phyloP scores from a whole-genome alignment of 2,113 vertebrate genomes.

The Paracanthobrama guichenoti region DNA sequence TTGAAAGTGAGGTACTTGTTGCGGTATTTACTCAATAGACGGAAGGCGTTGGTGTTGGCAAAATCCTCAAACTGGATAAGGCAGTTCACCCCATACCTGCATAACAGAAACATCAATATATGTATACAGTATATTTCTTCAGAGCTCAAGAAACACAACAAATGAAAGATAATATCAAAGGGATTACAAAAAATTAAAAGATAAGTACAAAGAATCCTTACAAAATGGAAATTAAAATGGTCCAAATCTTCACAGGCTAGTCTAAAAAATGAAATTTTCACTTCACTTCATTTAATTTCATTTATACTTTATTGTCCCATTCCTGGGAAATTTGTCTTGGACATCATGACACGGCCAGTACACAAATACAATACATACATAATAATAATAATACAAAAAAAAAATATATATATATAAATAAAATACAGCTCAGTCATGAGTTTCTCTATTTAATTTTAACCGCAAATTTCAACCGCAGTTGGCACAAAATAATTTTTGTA shows the following conservation, averaged over 20 bases:
- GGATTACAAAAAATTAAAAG: neutral
- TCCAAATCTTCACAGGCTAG: neutral
- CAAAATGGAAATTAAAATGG: neutral
- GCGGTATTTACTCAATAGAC: conserved; percentile 90
- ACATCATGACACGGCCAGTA: no score
- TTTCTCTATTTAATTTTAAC: no score
- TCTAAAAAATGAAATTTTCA: neutral
- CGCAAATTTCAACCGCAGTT: no score
- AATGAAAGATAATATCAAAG: neutral
- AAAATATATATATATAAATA: no score
- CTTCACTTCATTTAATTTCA: no score
- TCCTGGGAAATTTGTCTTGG: no score
- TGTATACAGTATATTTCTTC: neutral
- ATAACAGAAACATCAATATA: neutral
- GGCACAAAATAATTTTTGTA: no score
- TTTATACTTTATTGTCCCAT: no score
- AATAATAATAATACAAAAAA: no score
- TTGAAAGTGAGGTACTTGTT: conserved; percentile 97
- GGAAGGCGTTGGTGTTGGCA: conserved; percentile 94
- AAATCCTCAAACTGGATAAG: conserved; percentile 99
- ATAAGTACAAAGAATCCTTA: neutral
- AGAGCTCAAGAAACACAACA: neutral
- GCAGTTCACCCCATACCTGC: conserved; percentile 90
- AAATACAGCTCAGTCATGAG: no score
- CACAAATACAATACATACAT: no score